A percentile compares a stretch with the other conserved stretches of the same genome.
These are phyloP conservation scores for Dipodomys stephensi DNA, from an alignment of 2,113 vertebrate genomes.

Conservation along the genomic window DNA sequence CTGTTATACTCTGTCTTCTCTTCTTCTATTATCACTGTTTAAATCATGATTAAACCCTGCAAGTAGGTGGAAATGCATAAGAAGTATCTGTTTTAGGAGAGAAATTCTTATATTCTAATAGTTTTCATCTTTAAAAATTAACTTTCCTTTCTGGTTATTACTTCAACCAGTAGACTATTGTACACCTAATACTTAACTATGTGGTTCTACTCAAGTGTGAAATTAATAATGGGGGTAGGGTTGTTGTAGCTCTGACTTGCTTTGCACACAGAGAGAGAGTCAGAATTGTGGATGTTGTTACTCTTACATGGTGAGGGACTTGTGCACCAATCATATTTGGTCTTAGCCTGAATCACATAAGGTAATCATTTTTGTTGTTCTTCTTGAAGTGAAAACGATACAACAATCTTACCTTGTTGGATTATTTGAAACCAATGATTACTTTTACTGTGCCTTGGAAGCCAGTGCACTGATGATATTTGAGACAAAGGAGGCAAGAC, in stretches of 20 bases:
- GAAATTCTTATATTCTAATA: background rate
- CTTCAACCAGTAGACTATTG: background rate
- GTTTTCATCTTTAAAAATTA: background rate
- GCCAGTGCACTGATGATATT: background rate
- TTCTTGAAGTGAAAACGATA: slow-evolving; percentile 28
- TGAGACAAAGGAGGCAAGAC: background rate
- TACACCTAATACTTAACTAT: slow-evolving; percentile 52
- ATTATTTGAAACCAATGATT: background rate
- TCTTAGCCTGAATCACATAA: slow-evolving; percentile 22
- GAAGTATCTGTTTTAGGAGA: background rate
- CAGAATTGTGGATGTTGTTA: slow-evolving; percentile 61
- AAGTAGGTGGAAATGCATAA: background rate
- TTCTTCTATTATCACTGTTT: background rate
- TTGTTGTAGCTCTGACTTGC: slow-evolving; percentile 47
- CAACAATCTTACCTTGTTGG: background rate
- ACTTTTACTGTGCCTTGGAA: background rate
- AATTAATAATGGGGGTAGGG: slow-evolving; percentile 64
- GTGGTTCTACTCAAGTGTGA: slow-evolving; percentile 62
- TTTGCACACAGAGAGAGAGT: slow-evolving; percentile 2
- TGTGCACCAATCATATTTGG: slow-evolving; percentile 46
- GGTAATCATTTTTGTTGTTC: slow-evolving; percentile 19
- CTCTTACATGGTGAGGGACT: slow-evolving; percentile 50
- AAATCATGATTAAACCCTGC: background rate
- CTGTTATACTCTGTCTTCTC: background rate
- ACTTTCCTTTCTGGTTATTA: slow-evolving; percentile 42